phyloP scores from a whole-genome alignment of 2,113 vertebrate genomes.

The Chascanopsetta lugubris region DNA sequence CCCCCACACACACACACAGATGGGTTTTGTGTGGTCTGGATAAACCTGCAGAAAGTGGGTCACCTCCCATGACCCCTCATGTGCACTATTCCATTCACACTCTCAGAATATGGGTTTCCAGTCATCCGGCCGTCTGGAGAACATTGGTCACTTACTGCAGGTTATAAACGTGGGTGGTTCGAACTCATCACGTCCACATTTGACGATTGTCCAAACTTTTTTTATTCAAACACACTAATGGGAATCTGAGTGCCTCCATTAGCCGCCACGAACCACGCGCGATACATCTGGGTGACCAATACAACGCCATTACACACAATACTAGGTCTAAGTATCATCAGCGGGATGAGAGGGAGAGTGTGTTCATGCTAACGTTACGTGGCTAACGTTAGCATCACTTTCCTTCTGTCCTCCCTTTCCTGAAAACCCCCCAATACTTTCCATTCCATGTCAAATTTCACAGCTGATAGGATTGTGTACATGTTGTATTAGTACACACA shows the following conservation, averaged over 20 bases:
- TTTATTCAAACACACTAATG: no score
- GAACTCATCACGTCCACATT: neutral
- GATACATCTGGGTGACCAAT: no score
- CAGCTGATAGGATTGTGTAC: neutral
- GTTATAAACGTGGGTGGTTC: neutral
- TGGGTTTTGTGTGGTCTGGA: constrained; percentile 12
- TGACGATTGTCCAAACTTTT: neutral
- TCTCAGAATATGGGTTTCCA: neutral
- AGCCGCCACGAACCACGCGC: no score
- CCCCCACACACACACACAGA: neutral
- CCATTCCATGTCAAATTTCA: constrained; percentile 17
- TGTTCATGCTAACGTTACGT: no score
- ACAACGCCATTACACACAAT: no score
- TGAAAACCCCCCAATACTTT: no score
- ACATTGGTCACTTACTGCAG: neutral
- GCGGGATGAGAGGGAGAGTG: no score
- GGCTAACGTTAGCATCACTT: no score
- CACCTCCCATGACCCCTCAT: constrained; percentile 25
- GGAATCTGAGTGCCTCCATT: no score
- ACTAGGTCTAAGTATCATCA: no score
- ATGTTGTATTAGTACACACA: neutral
- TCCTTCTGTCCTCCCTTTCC: no score
- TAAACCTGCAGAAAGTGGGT: constrained; percentile 27
- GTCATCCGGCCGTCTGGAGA: neutral
- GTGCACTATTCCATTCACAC: neutral